Conservation (phyloP, 2,797 vertebrate species). For the Anas capensis region DNA sequence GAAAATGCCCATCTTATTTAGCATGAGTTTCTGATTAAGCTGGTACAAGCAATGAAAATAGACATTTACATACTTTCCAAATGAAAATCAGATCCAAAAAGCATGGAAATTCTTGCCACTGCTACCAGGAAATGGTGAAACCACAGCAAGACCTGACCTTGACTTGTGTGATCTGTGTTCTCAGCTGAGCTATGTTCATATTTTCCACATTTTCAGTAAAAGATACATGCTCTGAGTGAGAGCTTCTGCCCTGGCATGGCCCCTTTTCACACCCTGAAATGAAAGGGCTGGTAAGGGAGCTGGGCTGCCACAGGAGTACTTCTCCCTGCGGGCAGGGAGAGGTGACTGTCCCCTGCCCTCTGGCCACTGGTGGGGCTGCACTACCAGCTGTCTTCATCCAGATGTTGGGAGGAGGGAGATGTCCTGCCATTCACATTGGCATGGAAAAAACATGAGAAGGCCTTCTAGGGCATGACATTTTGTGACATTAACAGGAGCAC, state of each 20-base stretch:
- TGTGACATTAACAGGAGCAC: background rate
- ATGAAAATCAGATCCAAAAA: constrained; percentile 54
- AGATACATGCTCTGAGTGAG: background rate
- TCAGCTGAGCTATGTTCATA: constrained; percentile 33
- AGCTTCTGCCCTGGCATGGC: background rate
- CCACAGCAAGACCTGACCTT: constrained; percentile 43
- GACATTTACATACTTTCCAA: constrained; percentile 63
- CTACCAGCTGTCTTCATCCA: background rate
- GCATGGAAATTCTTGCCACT: constrained; percentile 62
- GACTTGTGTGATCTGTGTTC: constrained; percentile 18
- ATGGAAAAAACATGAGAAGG: background rate
- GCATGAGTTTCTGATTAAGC: constrained; percentile 43
- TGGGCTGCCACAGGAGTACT: background rate
- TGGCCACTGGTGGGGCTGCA: fast-evolving
- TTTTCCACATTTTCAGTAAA: constrained; percentile 44
- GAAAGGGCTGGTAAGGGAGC: background rate
- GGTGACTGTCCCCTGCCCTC: fast-evolving
- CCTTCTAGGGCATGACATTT: background rate
- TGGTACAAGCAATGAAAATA: constrained; percentile 39
- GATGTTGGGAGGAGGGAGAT: background rate
- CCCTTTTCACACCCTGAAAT: background rate
- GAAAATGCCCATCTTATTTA: constrained; percentile 1
- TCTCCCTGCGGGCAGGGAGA: fast-evolving
- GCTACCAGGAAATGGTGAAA: constrained; percentile 43
- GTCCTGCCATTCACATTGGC: fast-evolving